A percentile compares a stretch with the other conserved stretches of the same genome.
These are phyloP conservation scores for Epinotia ramella DNA, from an alignment of 2,888 invertebrate genomes.

Conservation along the genomic window DNA sequence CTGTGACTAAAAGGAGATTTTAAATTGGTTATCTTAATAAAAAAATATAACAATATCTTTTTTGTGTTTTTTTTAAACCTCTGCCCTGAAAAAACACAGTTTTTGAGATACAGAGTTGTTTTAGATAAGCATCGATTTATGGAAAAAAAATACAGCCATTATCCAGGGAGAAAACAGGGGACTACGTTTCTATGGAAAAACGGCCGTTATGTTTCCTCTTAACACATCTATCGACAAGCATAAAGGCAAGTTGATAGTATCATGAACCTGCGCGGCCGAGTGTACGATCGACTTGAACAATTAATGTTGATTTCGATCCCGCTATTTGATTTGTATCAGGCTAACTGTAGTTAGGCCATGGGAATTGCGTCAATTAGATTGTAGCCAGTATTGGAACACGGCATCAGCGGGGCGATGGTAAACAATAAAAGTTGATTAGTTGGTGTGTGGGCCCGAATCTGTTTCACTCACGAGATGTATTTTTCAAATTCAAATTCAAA, in stretches of 20 bases:
- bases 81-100: too few relatives aligned
- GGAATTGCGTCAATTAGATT: constrained; percentile 73
- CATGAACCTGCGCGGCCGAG: constrained; percentile 50
- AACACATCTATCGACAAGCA: constrained; percentile 13
- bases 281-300: constrained; percentile 70
- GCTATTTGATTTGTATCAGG: constrained; percentile 72
- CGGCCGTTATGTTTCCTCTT: too few relatives aligned
- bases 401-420: constrained; percentile 53
- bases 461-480: neutral
- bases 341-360: constrained; percentile 66
- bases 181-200: too few relatives aligned
- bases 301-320: constrained; percentile 77
- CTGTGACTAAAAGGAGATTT: too few relatives aligned
- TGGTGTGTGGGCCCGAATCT: constrained; percentile 52
- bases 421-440: constrained; percentile 64
- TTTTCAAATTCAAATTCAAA: too few relatives aligned
- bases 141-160: too few relatives aligned
- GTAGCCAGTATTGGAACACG: constrained; percentile 53
- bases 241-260: constrained; percentile 47
- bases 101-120: too few relatives aligned
- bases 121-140: too few relatives aligned
- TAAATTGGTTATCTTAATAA: too few relatives aligned
- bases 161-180: too few relatives aligned
- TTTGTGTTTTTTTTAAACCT: too few relatives aligned
- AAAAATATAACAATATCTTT: too few relatives aligned